Conservation (phyloP, 2,797 vertebrate species). For the Vultur gryphus region DNA sequence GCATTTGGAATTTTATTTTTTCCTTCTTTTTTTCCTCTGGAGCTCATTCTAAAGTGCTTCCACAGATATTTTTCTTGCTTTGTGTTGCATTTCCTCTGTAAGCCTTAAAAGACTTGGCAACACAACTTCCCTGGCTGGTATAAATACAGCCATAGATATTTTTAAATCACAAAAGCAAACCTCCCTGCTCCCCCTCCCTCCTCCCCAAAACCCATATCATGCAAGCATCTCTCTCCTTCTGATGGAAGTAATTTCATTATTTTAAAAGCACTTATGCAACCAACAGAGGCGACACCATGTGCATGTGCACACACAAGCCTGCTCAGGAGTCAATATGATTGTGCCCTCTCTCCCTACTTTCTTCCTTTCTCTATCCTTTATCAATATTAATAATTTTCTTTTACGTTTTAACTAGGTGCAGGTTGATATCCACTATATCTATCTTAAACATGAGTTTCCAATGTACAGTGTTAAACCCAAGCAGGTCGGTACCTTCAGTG, state of each 20-base stretch:
- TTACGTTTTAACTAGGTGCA: not conserved
- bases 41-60: slow-evolving; percentile 46
- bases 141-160: slow-evolving; percentile 50
- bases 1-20: not conserved
- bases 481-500: not conserved
- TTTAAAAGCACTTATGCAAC: slow-evolving; percentile 64
- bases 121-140: slow-evolving; percentile 7
- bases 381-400: not conserved
- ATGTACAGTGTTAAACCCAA: not conserved
- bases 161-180: slow-evolving; percentile 33
- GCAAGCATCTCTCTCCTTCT: slow-evolving; percentile 47
- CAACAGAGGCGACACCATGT: not conserved
- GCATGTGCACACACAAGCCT: not conserved
- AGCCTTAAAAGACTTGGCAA: slow-evolving; percentile 48
- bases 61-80: slow-evolving; percentile 53
- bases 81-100: slow-evolving; percentile 29
- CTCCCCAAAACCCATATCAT: slow-evolving; percentile 27
- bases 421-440: not conserved
- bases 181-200: not conserved
- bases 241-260: slow-evolving; percentile 69
- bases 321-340: not conserved
- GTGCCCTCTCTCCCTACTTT: not conserved
- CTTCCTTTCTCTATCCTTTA: slow-evolving; percentile 14
- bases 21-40: not conserved
- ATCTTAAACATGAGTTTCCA: not conserved